Evolutionary conservation across 1,140 invertebrate genomes (phyloP).

Genomic region (Trachelipus rathkii): DNA sequence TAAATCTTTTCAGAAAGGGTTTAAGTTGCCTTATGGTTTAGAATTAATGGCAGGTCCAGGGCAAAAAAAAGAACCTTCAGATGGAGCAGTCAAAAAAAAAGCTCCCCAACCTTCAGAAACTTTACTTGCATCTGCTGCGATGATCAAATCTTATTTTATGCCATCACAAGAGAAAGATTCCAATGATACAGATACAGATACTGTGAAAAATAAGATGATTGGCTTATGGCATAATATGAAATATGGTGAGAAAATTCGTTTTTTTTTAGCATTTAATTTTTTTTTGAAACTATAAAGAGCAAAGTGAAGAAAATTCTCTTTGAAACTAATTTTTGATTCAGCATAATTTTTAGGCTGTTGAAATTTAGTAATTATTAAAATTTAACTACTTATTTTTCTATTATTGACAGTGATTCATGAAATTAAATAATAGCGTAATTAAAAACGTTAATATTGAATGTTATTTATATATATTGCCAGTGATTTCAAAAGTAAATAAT

Average conservation of each 20-base stretch:
- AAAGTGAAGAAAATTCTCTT: too few relatives aligned
- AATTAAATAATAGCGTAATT: too few relatives aligned
- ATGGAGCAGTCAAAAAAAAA: not conserved
- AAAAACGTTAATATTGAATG: too few relatives aligned
- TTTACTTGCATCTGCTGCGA: not conserved
- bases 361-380: too few relatives aligned
- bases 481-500: too few relatives aligned
- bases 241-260: not conserved
- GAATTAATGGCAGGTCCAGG: not conserved
- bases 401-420: too few relatives aligned
- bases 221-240: slow-evolving; percentile 4
- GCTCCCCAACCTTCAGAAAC: not conserved
- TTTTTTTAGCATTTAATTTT: too few relatives aligned
- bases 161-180: not conserved
- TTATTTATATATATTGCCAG: too few relatives aligned
- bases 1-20: not conserved
- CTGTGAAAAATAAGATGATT: not conserved
- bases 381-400: too few relatives aligned
- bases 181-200: not conserved
- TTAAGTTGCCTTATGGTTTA: not conserved
- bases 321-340: too few relatives aligned
- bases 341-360: too few relatives aligned
- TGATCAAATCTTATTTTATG: not conserved
- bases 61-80: not conserved
- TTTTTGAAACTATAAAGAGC: too few relatives aligned